These are phyloP conservation scores for Caradrina clavipalpis DNA, from an alignment of 2,888 invertebrate species.

Conservation along the genomic window DNA sequence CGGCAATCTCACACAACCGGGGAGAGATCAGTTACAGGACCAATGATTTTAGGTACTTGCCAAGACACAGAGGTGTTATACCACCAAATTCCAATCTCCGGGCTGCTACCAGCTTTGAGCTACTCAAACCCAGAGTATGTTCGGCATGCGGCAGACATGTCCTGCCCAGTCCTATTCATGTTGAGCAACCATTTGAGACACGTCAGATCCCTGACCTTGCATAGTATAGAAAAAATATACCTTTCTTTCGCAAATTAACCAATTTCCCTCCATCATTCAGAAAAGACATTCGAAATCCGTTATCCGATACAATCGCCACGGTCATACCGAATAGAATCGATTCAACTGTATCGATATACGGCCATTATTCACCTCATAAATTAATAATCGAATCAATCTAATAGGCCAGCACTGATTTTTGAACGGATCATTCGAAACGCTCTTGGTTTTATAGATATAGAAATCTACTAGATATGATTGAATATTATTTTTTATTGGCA, in stretches of 20 bases:
- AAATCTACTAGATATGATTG: constrained; percentile 71
- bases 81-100: too few relatives aligned
- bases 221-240: background rate
- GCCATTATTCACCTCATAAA: constrained; percentile 89
- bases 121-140: too few relatives aligned
- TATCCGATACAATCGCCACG: constrained; percentile 78
- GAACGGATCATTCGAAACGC: constrained; percentile 83
- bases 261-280: constrained; percentile 17
- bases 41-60: too few relatives aligned
- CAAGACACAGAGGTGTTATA: too few relatives aligned
- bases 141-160: too few relatives aligned
- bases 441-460: constrained; percentile 71
- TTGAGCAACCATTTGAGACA: too few relatives aligned
- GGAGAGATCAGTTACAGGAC: too few relatives aligned
- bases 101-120: too few relatives aligned
- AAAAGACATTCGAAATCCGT: constrained; percentile 74
- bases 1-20: too few relatives aligned
- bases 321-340: constrained; percentile 70
- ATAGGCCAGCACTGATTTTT: constrained; percentile 87
- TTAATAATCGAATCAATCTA: constrained; percentile 88
- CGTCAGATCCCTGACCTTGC: background rate
- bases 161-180: too few relatives aligned
- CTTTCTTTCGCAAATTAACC: constrained; percentile 2
- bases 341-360: constrained; percentile 82
- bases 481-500: constrained; percentile 52